Evolutionary conservation across 2,888 invertebrate genomes (phyloP).

Genomic region (Acanthococcus lagerstroemiae): DNA sequence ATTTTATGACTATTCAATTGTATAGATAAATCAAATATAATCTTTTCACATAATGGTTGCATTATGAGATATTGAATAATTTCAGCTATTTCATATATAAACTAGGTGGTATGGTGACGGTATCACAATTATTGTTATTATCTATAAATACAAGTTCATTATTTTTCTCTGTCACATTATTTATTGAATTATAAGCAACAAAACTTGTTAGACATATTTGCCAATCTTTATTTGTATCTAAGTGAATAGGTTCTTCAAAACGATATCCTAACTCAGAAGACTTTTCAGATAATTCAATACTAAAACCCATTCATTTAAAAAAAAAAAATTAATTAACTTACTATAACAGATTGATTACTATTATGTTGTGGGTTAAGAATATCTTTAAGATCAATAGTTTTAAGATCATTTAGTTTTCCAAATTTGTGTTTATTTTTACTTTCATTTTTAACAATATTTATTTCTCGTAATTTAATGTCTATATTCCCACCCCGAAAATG

Average conservation of each 20-base stretch:
- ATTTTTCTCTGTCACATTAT: neutral
- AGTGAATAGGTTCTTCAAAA: neutral
- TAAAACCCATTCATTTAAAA: neutral
- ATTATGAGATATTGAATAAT: neutral
- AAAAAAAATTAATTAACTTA: neutral
- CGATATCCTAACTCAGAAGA: neutral
- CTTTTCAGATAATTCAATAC: neutral
- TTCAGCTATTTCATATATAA: neutral
- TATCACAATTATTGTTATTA: neutral
- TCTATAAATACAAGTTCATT: slow-evolving; percentile 7
- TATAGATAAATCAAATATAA: slow-evolving; percentile 6
- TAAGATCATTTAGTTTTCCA: neutral
- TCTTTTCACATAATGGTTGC: neutral
- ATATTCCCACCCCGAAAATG: neutral
- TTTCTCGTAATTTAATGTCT: neutral
- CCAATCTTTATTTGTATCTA: neutral
- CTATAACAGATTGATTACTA: neutral
- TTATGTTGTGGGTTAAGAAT: neutral
- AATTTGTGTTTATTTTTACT: neutral
- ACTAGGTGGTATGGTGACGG: neutral
- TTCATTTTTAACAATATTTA: neutral
- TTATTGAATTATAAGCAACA: neutral
- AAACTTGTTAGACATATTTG: neutral
- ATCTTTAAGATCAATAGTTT: neutral
- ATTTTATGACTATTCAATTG: slow-evolving; percentile 7